Conservation (phyloP, 2,797 vertebrate species). For the Bovichtus variegatus region DNA sequence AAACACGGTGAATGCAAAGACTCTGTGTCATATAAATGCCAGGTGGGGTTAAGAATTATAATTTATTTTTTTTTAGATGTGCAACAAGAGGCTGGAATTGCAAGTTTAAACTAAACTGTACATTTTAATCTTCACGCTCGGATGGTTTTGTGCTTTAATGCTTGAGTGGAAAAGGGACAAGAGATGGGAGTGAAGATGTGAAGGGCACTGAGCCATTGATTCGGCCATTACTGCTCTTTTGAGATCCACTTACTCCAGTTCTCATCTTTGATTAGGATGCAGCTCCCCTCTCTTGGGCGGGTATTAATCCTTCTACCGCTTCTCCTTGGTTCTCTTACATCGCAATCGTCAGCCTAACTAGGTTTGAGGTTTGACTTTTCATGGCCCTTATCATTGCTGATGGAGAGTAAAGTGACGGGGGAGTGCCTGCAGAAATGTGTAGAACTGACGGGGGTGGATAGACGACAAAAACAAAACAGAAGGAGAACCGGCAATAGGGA, state of each 20-base stretch:
- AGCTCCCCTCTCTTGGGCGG: slow-evolving; percentile 6
- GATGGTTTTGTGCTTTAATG: neutral
- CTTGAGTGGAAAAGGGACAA: slow-evolving; percentile 14
- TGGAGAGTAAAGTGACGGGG: slow-evolving; percentile 13
- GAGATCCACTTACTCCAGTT: slow-evolving; percentile 34
- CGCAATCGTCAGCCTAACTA: neutral
- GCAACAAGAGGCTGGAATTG: neutral
- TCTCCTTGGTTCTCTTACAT: neutral
- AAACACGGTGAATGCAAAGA: neutral
- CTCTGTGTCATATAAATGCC: neutral
- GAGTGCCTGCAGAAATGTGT: slow-evolving; percentile 35
- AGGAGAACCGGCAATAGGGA: neutral
- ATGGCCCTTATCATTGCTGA: slow-evolving; percentile 24
- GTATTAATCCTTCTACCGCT: slow-evolving; percentile 12
- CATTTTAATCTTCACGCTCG: slow-evolving; percentile 22
- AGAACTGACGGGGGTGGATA: slow-evolving; percentile 3
- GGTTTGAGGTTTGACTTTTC: slow-evolving; percentile 27
- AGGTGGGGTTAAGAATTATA: slow-evolving; percentile 22
- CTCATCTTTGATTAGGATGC: slow-evolving; percentile 46
- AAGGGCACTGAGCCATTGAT: slow-evolving; percentile 33
- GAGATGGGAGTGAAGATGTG: slow-evolving; percentile 4
- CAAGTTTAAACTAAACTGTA: slow-evolving; percentile 6
- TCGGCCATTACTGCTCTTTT: slow-evolving; percentile 18
- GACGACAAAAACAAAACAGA: neutral
- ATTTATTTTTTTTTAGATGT: neutral